A percentile compares a stretch with the other conserved stretches of the same genome.
Evolutionary conservation across 2,888 invertebrate genomes (phyloP).

Genomic region (Pheosia gnoma): DNA sequence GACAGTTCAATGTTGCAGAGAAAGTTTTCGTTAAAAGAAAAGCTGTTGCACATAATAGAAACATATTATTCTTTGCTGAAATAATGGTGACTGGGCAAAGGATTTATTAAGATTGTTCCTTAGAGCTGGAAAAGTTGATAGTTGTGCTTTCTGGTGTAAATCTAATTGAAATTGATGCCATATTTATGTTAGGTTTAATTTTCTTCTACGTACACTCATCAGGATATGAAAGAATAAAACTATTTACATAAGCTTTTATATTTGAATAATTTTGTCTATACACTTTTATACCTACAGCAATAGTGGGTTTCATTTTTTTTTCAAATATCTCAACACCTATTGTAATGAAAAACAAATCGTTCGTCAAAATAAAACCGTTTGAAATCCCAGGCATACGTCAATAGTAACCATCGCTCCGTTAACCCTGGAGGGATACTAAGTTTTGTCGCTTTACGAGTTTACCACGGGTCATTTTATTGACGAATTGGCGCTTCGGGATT

Average conservation of each 20-base stretch:
- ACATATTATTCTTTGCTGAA: constrained; percentile 36
- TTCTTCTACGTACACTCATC: too few species aligned
- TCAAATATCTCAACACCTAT: too few species aligned
- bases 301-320: too few species aligned
- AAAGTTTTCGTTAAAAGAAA: constrained; percentile 44
- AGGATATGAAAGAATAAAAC: too few species aligned
- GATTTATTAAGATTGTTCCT: constrained; percentile 29
- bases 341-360: too few species aligned
- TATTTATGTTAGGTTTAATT: too few species aligned
- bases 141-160: not conserved
- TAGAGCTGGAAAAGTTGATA: not conserved
- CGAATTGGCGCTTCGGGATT: constrained; percentile 20
- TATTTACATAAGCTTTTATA: too few species aligned
- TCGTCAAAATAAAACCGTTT: too few species aligned
- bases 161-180: too few species aligned
- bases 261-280: too few species aligned
- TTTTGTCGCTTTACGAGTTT: constrained; percentile 30
- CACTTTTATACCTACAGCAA: too few species aligned
- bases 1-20: constrained; percentile 32
- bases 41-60: constrained; percentile 35
- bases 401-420: not conserved
- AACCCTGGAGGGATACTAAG: constrained; percentile 23
- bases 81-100: constrained; percentile 17
- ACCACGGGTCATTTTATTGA: constrained; percentile 36
- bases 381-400: not conserved